phyloP scores from a whole-genome alignment of 1,140 invertebrate genomes.

The Hycleus phaleratus region DNA sequence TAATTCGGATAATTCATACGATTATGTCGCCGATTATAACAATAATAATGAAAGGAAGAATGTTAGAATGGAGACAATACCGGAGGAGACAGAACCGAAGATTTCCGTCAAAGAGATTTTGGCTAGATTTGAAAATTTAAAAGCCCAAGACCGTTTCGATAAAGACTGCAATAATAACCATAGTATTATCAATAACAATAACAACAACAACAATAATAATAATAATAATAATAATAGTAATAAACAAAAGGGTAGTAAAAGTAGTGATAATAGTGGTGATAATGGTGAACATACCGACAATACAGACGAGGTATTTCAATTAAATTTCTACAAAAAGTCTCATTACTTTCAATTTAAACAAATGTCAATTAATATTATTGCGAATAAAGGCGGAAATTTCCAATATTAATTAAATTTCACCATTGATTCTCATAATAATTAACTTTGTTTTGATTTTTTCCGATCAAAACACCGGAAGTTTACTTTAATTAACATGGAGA shows the following conservation, averaged over 20 bases:
- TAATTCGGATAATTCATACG: conserved; percentile 32
- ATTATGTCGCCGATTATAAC: conserved; percentile 24
- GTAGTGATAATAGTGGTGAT: conserved; percentile 1
- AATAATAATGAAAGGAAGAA: conserved; percentile 17
- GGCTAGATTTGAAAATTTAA: conserved; percentile 67
- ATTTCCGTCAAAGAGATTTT: conserved; percentile 72
- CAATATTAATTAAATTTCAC: no score
- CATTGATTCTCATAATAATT: no score
- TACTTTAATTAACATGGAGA: no score
- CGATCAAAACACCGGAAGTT: no score
- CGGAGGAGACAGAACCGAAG: conserved; percentile 70
- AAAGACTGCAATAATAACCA: conserved; percentile 19
- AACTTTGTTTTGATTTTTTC: no score
- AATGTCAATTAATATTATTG: no score
- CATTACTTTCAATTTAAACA: no score
- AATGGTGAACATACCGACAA: background rate
- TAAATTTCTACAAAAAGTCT: no score
- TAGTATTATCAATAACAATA: background rate
- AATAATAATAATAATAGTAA: conserved; percentile 21
- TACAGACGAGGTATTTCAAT: background rate
- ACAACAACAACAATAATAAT: background rate
- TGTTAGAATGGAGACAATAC: conserved; percentile 65
- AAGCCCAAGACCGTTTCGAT: conserved; percentile 25
- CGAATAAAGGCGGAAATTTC: no score
- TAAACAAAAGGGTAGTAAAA: conserved; percentile 2